These are phyloP conservation scores for Patiria pectinifera DNA, from an alignment of 53 echinoderm and acorn worm species.

Conservation along the genomic window DNA sequence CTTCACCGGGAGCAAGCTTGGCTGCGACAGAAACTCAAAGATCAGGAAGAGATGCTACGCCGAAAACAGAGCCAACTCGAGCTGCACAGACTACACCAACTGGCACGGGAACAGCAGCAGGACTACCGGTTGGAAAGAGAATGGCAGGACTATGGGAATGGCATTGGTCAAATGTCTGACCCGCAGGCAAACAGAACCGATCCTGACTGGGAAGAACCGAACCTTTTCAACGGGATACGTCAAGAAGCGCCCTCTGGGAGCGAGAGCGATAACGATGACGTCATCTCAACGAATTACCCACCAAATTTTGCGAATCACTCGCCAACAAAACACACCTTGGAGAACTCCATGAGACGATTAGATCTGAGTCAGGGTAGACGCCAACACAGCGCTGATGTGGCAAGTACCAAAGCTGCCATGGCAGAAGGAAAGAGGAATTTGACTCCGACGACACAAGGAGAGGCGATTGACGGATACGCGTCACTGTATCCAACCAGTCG, in stretches of 20 bases:
- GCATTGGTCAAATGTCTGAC: not conserved
- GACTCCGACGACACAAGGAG: not conserved
- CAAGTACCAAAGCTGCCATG: not conserved
- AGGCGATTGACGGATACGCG: conserved; percentile 34
- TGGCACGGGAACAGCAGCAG: conserved; percentile 19
- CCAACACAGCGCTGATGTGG: not conserved
- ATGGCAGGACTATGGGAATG: conserved; percentile 21
- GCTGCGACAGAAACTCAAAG: conserved; percentile 81
- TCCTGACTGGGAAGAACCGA: conserved; percentile 52
- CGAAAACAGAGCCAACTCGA: conserved; percentile 79
- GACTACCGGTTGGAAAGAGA: conserved; percentile 22
- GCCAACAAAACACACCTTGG: not conserved
- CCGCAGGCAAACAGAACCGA: not conserved
- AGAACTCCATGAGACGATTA: conserved; percentile 28
- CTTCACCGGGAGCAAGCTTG: conserved; percentile 82
- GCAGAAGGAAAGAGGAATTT: not conserved
- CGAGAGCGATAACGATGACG: conserved; percentile 23
- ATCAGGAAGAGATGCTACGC: conserved; percentile 81
- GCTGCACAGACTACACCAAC: conserved; percentile 61
- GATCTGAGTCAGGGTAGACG: not conserved
- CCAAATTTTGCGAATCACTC: conserved; percentile 30
- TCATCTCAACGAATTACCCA: conserved; percentile 62
- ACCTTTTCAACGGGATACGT: not conserved
- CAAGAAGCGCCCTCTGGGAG: conserved; percentile 17
- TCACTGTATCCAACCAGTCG: conserved; percentile 48